Conservation (phyloP, 2,113 vertebrate species). For the Perca schrenkii region DNA sequence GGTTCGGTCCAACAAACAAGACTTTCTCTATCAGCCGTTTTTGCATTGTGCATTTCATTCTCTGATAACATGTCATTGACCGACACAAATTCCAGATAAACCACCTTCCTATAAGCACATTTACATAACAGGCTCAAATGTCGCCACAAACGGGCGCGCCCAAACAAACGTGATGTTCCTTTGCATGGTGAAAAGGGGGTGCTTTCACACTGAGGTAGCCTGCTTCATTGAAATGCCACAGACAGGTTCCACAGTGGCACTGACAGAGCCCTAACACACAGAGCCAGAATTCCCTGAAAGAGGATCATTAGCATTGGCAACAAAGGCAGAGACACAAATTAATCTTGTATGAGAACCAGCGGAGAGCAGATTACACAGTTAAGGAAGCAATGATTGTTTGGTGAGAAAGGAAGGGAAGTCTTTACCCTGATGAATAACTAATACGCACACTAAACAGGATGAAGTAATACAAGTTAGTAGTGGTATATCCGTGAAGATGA, state of each 20-base stretch:
- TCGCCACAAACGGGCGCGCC: not conserved
- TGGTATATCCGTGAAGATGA: slow-evolving; percentile 14
- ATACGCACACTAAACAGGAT: slow-evolving; percentile 21
- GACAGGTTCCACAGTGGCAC: slow-evolving; percentile 53
- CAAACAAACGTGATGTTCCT: slow-evolving; percentile 22
- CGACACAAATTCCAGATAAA: slow-evolving; percentile 11
- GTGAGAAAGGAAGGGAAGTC: slow-evolving; percentile 58
- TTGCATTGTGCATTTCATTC: slow-evolving; percentile 15
- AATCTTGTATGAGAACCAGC: slow-evolving; percentile 70
- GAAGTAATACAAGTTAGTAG: not conserved
- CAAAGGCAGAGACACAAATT: slow-evolving; percentile 70
- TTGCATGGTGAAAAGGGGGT: slow-evolving; percentile 53
- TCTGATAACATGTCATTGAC: slow-evolving; percentile 39
- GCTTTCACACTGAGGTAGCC: slow-evolving; percentile 61
- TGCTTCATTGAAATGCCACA: slow-evolving; percentile 78
- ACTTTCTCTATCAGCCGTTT: slow-evolving; percentile 1
- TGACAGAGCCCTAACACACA: slow-evolving; percentile 43
- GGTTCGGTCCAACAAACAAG: slow-evolving; percentile 6
- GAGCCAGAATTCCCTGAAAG: slow-evolving; percentile 62
- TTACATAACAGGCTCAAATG: slow-evolving; percentile 42
- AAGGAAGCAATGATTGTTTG: slow-evolving; percentile 58
- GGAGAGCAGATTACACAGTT: slow-evolving; percentile 62
- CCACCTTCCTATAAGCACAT: slow-evolving; percentile 14
- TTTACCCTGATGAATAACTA: slow-evolving; percentile 54
- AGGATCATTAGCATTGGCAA: slow-evolving; percentile 76